Evolutionary conservation across 2,113 vertebrate genomes (phyloP).

Genomic region (Zosterops pallidus): DNA sequence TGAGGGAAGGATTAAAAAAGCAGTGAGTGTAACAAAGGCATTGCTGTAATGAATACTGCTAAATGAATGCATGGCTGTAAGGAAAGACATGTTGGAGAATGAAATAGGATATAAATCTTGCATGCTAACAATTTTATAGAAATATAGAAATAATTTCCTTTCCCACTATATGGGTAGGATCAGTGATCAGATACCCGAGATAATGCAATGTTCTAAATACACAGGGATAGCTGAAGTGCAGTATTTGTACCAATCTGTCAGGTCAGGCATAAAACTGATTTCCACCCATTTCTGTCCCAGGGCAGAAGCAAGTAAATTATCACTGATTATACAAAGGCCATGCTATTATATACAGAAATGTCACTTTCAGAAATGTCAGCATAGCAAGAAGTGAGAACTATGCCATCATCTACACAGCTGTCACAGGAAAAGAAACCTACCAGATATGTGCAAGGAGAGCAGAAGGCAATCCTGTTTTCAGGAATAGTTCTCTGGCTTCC

Average conservation of each 20-base stretch:
- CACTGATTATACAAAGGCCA: neutral
- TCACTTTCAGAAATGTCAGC: neutral
- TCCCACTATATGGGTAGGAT: neutral
- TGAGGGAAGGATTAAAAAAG: neutral
- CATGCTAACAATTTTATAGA: neutral
- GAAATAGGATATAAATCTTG: neutral
- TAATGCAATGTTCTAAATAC: neutral
- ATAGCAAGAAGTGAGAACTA: neutral
- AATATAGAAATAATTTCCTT: neutral
- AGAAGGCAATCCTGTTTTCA: conserved; percentile 93
- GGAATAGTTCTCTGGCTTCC: conserved; percentile 93
- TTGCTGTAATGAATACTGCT: neutral
- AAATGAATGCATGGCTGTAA: neutral
- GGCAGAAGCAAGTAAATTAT: neutral
- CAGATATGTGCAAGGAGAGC: conserved; percentile 92
- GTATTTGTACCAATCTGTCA: neutral
- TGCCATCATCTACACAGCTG: neutral
- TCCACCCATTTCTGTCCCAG: neutral
- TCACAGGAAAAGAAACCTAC: conserved; percentile 74
- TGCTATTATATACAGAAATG: neutral
- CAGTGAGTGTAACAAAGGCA: neutral
- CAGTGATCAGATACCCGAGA: neutral
- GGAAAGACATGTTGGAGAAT: neutral
- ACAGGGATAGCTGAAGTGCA: neutral
- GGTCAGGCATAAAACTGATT: neutral